Evolutionary conservation across 2,797 vertebrate species (phyloP).

Genomic region (Borostomias antarcticus): DNA sequence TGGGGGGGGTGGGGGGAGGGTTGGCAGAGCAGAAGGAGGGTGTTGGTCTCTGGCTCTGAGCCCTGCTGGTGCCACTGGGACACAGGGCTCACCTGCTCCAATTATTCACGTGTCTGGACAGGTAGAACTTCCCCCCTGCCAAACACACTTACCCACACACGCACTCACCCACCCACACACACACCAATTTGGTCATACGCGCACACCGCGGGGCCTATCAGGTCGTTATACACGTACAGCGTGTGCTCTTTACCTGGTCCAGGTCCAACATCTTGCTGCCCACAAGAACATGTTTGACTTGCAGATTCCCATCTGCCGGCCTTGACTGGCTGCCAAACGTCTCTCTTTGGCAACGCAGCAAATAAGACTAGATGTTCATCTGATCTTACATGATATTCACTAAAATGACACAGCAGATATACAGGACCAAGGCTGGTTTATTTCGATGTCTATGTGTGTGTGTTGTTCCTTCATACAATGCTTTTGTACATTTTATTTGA

Average conservation of each 20-base stretch:
- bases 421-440: too few species aligned
- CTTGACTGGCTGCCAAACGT: conserved; percentile 68
- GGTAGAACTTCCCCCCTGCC: conserved; percentile 56
- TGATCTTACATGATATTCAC: background rate
- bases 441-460: too few species aligned
- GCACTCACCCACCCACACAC: conserved; percentile 27
- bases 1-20: conserved; percentile 21
- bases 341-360: too few species aligned
- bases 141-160: conserved; percentile 33
- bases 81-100: conserved; percentile 70
- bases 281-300: conserved; percentile 18
- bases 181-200: too few species aligned
- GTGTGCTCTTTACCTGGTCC: background rate
- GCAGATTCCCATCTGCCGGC: conserved; percentile 75
- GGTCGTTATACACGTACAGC: conserved; percentile 30
- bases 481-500: too few species aligned
- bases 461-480: too few species aligned
- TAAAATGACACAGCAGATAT: background rate
- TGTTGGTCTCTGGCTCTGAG: conserved; percentile 24
- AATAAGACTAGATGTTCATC: background rate
- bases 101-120: conserved; percentile 81
- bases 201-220: conserved; percentile 54
- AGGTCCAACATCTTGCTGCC: background rate
- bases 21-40: conserved; percentile 13
- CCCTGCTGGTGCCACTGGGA: conserved; percentile 70